Evolutionary conservation across 2,888 invertebrate genomes (phyloP), one percentile per base, ranked within the genome.

Genomic region (Pollenia labialis): DNA sequence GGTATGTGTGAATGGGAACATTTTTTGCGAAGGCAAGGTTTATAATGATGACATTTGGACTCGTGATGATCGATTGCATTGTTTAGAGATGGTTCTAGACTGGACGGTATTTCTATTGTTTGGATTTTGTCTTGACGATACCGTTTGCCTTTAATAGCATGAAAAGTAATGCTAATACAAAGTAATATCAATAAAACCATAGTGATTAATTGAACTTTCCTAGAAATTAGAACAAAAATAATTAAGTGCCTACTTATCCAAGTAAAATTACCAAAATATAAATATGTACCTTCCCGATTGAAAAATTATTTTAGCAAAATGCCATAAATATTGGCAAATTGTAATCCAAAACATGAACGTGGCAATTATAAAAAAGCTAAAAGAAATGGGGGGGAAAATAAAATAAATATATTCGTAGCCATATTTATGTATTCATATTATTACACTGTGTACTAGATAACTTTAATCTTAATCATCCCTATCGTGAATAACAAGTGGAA

Each of bases 331-430:
- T 50, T 90, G 88, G 44, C 83, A 76, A 40, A 92, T 62, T 0
- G 86, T 88, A 18, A 91, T 40, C 92, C 92, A 92, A 81, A 92
- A 91, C 10, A 90, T 89, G 2, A 90, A 62, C 11, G 90, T 88
- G 48, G 89, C 89, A 40, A 91, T 85, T 52, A 90, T 88, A 75
- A 91, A 89, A 77, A 92, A 91, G 0, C 92, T 92, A 89, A 88
- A 9, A 40, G 14, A 62, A 16, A 16, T 42, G 40, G 4, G 2
- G 0, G 0, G 3, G n/a, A 40, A 9, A 16, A 10, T 0, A 40
- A 9, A 16, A 10, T 0, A 52, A n/a, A 50, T 40, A 11, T 40
- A 40, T 14, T 10, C 32, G 4, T 50, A 16, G 2, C 87, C 85
- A 40, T 50, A 32, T 58, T 32, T 14, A 58, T 32, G 2, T 14